Evolutionary conservation across 2,797 vertebrate species (phyloP).

Genomic region (Peromyscus melanophrys): DNA sequence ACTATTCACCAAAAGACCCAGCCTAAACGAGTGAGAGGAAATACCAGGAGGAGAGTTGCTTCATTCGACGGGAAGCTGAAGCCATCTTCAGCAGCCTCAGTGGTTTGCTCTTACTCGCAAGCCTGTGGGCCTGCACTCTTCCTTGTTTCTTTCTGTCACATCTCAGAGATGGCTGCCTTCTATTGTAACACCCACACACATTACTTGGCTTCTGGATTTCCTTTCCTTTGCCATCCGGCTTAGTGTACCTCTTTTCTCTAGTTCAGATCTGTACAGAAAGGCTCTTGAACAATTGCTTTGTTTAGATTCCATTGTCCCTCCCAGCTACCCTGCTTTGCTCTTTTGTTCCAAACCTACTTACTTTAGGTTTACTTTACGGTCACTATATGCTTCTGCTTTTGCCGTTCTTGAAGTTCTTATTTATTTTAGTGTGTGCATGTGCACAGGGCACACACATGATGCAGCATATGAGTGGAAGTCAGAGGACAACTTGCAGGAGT

Average conservation of each 20-base stretch:
- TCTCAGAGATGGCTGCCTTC: background rate
- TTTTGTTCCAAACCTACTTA: background rate
- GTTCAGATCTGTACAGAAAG: background rate
- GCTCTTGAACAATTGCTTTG: background rate
- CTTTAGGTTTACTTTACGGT: too few relatives aligned
- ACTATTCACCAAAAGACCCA: background rate
- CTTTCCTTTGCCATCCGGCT: background rate
- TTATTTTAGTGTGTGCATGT: background rate
- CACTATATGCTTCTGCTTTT: background rate
- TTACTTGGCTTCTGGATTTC: background rate
- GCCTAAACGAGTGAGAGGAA: background rate
- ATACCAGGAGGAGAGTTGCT: background rate
- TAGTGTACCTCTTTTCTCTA: background rate
- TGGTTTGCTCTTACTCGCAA: background rate
- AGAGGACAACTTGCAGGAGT: background rate
- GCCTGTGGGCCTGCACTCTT: background rate
- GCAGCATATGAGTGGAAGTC: too few relatives aligned
- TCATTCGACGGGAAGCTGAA: background rate
- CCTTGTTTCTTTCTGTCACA: background rate
- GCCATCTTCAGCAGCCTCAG: background rate
- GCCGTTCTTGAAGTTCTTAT: background rate
- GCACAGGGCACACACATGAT: background rate
- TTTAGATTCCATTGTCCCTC: background rate
- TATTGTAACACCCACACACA: background rate
- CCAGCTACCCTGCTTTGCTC: background rate